Evolutionary conservation across 2,113 vertebrate species (phyloP), one percentile per base, ranked within the genome.

Genomic region (Thalassoma bifasciatum): DNA sequence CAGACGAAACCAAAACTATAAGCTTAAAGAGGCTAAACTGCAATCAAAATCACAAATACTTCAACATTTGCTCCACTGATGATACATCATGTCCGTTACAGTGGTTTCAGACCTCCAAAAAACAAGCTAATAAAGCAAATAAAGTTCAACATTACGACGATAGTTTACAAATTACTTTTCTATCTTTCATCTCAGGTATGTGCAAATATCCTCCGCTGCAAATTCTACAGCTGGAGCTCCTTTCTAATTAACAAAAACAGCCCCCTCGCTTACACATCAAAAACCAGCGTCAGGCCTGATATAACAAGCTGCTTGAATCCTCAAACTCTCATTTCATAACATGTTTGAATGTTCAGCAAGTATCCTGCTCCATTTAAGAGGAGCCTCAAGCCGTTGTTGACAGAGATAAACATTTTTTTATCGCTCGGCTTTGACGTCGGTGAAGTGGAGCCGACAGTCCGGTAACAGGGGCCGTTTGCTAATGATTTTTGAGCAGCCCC

Each of bases 401-500:
- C 91, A 88, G 89, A 92, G 90, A 93, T 88, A 91, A 93, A 90
- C 84, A 77, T 88, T 89, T 91, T 72, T 72, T 77, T 72, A 54
- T 77, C 23, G 78, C 85, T 14, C 60, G 5, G 85, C 84, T 85
- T 86, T 92, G 91, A 93, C 93, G 94, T 66, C 82, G 86, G 71
- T 88, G 92, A 92, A 92, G 92, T 90, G 92, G 87, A 90, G 92
- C 92, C 96, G 96, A 96, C 96, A 96, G 94, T 89, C 93, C 94
- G 82, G 95, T 95, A 95, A 94, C 94, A 92, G 95, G 95, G 94
- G 95, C 95, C 95, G 95, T 89, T 95, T 89, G 94, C 96, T 98
- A 98, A 98, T 94, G 96, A 96, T 97, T 97, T 96, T 94, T 95
- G 96, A 97, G 94, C 95, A 95, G 95, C 96, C 96, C 96, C 96